Conservation (phyloP, 2,797 vertebrate species). For the Cottoperca gobio region DNA sequence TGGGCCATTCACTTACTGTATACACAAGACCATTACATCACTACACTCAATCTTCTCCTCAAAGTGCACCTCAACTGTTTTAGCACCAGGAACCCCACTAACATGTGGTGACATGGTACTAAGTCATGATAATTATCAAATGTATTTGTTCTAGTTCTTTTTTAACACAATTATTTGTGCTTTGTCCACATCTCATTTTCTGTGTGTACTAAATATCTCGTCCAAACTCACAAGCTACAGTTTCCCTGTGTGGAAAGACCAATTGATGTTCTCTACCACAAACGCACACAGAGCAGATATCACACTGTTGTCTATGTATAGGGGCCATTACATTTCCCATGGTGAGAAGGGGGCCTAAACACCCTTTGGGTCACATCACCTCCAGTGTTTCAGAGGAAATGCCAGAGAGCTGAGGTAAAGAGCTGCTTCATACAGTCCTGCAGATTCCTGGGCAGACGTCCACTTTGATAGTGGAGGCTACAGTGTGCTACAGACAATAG, state of each 20-base stretch:
- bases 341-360: constrained; percentile 12
- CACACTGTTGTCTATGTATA: constrained; percentile 39
- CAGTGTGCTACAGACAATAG: constrained; percentile 28
- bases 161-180: neutral
- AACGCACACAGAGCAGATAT: constrained; percentile 14
- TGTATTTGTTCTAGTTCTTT: neutral
- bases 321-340: constrained; percentile 44
- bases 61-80: neutral
- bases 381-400: constrained; percentile 81
- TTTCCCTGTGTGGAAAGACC: constrained; percentile 21
- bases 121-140: neutral
- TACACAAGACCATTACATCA: constrained; percentile 46
- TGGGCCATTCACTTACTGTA: constrained; percentile 19
- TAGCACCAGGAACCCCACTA: neutral
- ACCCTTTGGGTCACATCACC: constrained; percentile 66
- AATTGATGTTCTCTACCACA: constrained; percentile 27
- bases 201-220: constrained; percentile 1
- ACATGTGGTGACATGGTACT: neutral
- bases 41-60: constrained; percentile 11
- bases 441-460: constrained; percentile 63
- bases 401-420: constrained; percentile 75
- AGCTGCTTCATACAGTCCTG: constrained; percentile 46
- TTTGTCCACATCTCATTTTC: constrained; percentile 9
- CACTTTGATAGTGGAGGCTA: constrained; percentile 59
- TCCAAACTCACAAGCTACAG: neutral